Base-by-base conservation (phyloP, 2,888 invertebrate species). In the Spodoptera exigua region DNA sequence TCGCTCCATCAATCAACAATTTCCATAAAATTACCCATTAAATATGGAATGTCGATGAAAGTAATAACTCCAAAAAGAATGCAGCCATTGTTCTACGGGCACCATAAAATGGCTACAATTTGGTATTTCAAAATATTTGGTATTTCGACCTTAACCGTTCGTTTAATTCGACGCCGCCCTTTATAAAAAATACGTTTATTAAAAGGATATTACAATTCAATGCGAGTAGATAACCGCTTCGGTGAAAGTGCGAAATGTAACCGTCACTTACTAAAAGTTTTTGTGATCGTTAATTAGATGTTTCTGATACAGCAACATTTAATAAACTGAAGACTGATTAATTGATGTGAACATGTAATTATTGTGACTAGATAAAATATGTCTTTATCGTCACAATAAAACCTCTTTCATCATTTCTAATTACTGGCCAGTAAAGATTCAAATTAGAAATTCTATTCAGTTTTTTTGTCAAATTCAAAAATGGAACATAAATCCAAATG, bases 171-270 rank as follows among this genome's bases (percentile, higher is more conserved):
- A 27, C 7, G 49, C 45, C 46, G 52, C 55, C 68, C 55, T 70
- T 67, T 65, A 48, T n/a, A n/a, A n/a, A n/a, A n/a, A n/a, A n/a
- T 7, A 14, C 37, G 48, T 70, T 40, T 65, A 65, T 65, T 69
- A 59, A 69, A 70, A 65, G 13, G 37, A 45, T 59, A 69, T 71
- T 69, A 71, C 45, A n/a, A 67, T 61, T 53, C 73, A 52, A 48
- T 21, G 11, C 37, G 35, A 47, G 53, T 44, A 40, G 51, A 56
- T 49, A 51, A 60, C 18, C 44, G 39, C 51, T 44, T 43, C 36
- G 40, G 59, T 56, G 58, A 72, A 72, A 70, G 70, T 68, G 59
- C 32, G 41, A 46, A 52, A 36, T 37, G 40, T 46, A 61, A 68
- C 73, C 55, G 69, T 32, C 17, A 21, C 13, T 35, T 21, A 18